Evolutionary conservation across 2,888 invertebrate genomes (phyloP).

Genomic region (Sarcophaga caerulescens): DNA sequence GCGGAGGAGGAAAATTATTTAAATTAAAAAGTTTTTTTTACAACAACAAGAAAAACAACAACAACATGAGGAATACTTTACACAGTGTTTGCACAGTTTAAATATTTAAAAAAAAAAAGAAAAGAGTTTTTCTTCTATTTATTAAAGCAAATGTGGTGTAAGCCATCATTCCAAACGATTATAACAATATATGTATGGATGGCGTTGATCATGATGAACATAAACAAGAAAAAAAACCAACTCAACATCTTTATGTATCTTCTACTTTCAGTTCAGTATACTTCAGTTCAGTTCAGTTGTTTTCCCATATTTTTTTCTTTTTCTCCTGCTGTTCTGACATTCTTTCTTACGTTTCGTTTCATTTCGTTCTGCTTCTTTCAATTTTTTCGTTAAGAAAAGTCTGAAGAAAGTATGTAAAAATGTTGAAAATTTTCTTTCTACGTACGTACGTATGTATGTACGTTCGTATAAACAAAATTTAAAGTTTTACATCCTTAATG

Average conservation of each 20-base stretch:
- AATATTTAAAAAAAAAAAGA: slow-evolving; percentile 16
- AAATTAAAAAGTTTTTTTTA: slow-evolving; percentile 42
- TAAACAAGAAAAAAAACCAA: too few relatives aligned
- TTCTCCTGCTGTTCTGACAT: not conserved
- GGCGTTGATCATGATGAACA: too few relatives aligned
- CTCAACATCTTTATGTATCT: not conserved
- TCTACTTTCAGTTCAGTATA: slow-evolving; percentile 2
- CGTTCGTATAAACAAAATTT: slow-evolving; percentile 69
- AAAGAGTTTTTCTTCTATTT: slow-evolving; percentile 8
- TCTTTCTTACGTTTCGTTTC: not conserved
- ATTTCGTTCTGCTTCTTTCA: not conserved
- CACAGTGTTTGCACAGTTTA: slow-evolving; percentile 37
- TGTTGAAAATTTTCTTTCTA: slow-evolving; percentile 43
- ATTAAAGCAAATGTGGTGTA: not conserved
- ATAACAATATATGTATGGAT: not conserved
- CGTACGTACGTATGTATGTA: not conserved
- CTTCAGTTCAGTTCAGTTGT: slow-evolving; percentile 14
- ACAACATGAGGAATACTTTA: slow-evolving; percentile 3
- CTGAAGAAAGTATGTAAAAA: not conserved
- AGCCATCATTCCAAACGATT: not conserved
- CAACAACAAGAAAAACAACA: too few relatives aligned
- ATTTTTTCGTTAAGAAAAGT: not conserved
- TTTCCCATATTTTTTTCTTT: not conserved
- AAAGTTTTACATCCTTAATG: slow-evolving; percentile 71
- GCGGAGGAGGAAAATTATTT: slow-evolving; percentile 20